Evolutionary conservation across 2,888 invertebrate genomes (phyloP), one percentile per base, ranked within the genome.

Genomic region (Cheilosia grossa): DNA sequence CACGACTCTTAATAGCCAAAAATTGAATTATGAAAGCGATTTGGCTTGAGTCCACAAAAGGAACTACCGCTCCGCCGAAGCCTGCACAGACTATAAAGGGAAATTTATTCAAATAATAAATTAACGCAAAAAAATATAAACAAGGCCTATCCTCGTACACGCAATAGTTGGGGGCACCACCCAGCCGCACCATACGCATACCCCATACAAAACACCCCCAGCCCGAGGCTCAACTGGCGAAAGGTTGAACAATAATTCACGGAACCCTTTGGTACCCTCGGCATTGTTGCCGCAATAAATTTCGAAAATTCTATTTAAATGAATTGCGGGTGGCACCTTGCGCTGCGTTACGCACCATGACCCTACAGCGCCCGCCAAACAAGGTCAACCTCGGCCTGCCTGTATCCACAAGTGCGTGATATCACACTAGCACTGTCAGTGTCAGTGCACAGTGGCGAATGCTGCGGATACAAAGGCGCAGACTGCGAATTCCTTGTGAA

Each of bases 1-100:
- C 47, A 37, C 47, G 56, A 51, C 64, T 81, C 54, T 79, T 69
- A 83, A 83, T 74, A 64, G 58, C 40, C 70, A 56, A 47, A 74
- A 83, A 83, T 83, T 83, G 83, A 83, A 83, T 80, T 75, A 83
- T 80, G 83, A 74, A 63, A 83, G 64, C 74, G 59, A 64, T 64
- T 79, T 74, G 69, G 74, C 74, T 53, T 54, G 33, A 61, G 64
- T 75, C 53, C 53, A 70, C 67, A 67, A 66, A 58, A 47, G 49
- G 64, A 37, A 37, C 51, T 58, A 30, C 54, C 30, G 15, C 44
- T 47, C 47, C 53, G 24, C 42, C 59, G 13, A 54, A 21, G n/a
- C 73, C 30, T 9, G 19, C 53, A 19, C 53, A 42, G 58, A 56
- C 73, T 67, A 73, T 66, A 82, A 74, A 63, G 72, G 33, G 4